Evolutionary conservation across 2,797 vertebrate genomes (phyloP), one percentile per base, ranked within the genome.

Genomic region (Diplodus sargus): DNA sequence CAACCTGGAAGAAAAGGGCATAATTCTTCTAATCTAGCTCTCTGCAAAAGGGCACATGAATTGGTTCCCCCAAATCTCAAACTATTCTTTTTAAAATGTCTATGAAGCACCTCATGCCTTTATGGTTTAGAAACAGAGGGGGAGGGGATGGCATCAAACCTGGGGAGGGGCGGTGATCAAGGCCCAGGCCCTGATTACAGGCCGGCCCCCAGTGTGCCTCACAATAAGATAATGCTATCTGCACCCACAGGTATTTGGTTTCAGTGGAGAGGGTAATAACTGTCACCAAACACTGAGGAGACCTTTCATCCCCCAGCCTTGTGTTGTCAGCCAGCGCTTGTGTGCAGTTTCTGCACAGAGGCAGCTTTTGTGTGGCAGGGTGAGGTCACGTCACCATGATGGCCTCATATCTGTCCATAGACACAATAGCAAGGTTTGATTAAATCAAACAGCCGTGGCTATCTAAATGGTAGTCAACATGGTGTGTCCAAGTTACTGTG

Each of bases 171-270:
- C 67, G 20, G 60, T 86, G 89, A 88, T 93, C 81, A 87, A 90
- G 90, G 87, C 77, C 64, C 63, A 65, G 70, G 77, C 76, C 88
- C 79, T 92, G 92, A 93, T 93, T 92, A 90, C 88, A 93, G 92
- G 86, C 92, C 52, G 25, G 81, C 87, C 90, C 89, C 87, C 79
- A 51, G 86, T 79, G 81, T 83, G 81, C 85, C 88, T 85, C 90
- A 85, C 92, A 90, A 90, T 90, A 89, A 92, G 92, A 94, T 93
- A 92, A 93, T 89, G 87, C 91, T 92, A 93, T 93, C 92, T 92
- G 80, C 91, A 89, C 87, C 86, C 85, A 90, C 91, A 92, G 91
- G 93, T 94, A 93, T 94, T 93, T 92, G 91, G 93, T 95, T 94
- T 92, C 91, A 92, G 85, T 85, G 86, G 82, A 90, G 91, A 90